A percentile compares a stretch with the other conserved stretches of the same genome.
Conservation (phyloP, 2,888 invertebrate species). For the Pasiphila rectangulata region DNA sequence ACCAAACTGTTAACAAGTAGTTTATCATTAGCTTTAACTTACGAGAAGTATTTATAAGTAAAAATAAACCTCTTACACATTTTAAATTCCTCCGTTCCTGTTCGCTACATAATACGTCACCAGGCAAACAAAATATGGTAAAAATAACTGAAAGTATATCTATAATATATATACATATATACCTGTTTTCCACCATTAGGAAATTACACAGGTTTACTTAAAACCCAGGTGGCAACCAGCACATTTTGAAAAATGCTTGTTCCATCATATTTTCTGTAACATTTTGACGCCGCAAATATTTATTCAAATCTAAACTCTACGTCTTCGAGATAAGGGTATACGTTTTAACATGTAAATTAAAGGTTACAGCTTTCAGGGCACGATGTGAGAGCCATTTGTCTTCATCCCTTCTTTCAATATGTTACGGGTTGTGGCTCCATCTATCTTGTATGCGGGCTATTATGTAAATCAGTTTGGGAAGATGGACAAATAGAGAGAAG, state of each 20-base stretch:
- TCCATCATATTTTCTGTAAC: constrained; percentile 49
- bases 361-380: constrained; percentile 56
- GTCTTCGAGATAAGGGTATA: constrained; percentile 32
- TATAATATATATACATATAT: too few species aligned
- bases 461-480: constrained; percentile 59
- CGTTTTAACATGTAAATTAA: constrained; percentile 49
- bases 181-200: too few species aligned
- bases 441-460: constrained; percentile 62
- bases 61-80: too few species aligned
- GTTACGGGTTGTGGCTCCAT: constrained; percentile 61
- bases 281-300: constrained; percentile 40
- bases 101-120: too few species aligned
- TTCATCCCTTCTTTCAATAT: constrained; percentile 67
- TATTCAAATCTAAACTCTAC: constrained; percentile 30
- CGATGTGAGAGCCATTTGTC: constrained; percentile 64
- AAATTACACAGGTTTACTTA: constrained; percentile 1
- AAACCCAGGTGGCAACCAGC: constrained; percentile 26
- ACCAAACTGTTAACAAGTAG: background rate
- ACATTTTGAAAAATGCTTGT: constrained; percentile 39
- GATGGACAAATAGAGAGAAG: constrained; percentile 41
- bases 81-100: too few species aligned
- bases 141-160: too few species aligned
- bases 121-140: too few species aligned
- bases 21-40: too few species aligned
- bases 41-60: too few species aligned